Conservation (phyloP, 2,113 vertebrate genomes). For the Nycticorax nycticorax region DNA sequence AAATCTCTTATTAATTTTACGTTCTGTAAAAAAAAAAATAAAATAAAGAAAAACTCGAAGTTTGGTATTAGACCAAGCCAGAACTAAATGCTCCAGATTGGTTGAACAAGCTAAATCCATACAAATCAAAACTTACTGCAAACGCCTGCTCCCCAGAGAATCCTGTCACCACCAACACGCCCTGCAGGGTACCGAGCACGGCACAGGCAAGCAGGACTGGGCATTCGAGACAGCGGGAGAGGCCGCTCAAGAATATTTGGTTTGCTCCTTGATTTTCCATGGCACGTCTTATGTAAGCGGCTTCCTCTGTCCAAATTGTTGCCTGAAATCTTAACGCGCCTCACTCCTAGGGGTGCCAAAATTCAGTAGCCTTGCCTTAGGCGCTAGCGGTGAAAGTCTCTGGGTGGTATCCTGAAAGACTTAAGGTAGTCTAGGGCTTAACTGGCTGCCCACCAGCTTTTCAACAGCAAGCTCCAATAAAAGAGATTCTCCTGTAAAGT, state of each 20-base stretch:
- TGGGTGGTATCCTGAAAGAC: neutral
- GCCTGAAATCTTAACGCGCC: neutral
- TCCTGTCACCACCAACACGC: neutral
- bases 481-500: neutral
- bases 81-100: neutral
- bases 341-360: neutral
- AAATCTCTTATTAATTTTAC: neutral
- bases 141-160: neutral
- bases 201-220: neutral
- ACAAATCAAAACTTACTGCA: neutral
- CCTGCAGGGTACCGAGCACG: neutral
- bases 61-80: neutral
- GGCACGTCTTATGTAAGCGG: neutral
- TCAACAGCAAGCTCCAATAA: neutral
- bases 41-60: neutral
- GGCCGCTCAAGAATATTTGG: neutral
- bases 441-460: neutral
- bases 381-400: neutral
- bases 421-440: neutral
- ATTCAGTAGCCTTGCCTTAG: neutral
- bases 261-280: neutral
- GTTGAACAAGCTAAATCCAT: neutral
- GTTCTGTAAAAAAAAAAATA: neutral
- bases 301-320: neutral
- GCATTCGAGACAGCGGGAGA: neutral